These are phyloP conservation scores for Zoanthus solanderi DNA, from an alignment of 92 coral and sea anemone species.

Conservation along the genomic window DNA sequence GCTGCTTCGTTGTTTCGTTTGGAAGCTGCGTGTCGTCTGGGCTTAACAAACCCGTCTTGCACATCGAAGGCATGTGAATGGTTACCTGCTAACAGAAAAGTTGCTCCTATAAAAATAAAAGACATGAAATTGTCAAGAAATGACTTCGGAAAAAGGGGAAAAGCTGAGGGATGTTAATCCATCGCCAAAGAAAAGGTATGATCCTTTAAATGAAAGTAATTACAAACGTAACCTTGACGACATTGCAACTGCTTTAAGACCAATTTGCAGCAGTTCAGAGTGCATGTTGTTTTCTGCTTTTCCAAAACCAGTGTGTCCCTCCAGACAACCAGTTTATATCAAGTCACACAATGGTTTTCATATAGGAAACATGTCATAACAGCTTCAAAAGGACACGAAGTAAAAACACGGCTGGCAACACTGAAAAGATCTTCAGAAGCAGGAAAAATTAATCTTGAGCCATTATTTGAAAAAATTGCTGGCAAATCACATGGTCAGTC, in stretches of 20 bases:
- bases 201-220: slow-evolving; percentile 48
- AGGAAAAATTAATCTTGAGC: slow-evolving; percentile 50
- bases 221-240: slow-evolving; percentile 52
- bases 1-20: slow-evolving; percentile 56
- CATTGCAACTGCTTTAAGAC: slow-evolving; percentile 56
- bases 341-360: slow-evolving; percentile 55
- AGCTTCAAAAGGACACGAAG: slow-evolving; percentile 62
- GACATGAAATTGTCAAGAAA: slow-evolving; percentile 51
- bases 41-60: slow-evolving; percentile 59
- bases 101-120: slow-evolving; percentile 51
- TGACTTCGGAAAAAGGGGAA: slow-evolving; percentile 61
- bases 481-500: slow-evolving; percentile 50
- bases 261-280: slow-evolving; percentile 44
- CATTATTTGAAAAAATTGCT: slow-evolving; percentile 51
- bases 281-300: slow-evolving; percentile 59
- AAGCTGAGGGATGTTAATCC: slow-evolving; percentile 51
- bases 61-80: slow-evolving; percentile 61
- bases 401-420: slow-evolving; percentile 54
- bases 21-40: slow-evolving; percentile 56
- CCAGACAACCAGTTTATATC: slow-evolving; percentile 32
- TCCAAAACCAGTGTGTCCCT: slow-evolving; percentile 50
- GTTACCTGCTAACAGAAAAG: slow-evolving; percentile 55
- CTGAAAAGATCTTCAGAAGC: slow-evolving; percentile 54
- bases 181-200: slow-evolving; percentile 54
- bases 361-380: slow-evolving; percentile 59